These are phyloP conservation scores for Branchellion lobata DNA, from an alignment of 2,888 invertebrate genomes.

Conservation along the genomic window DNA sequence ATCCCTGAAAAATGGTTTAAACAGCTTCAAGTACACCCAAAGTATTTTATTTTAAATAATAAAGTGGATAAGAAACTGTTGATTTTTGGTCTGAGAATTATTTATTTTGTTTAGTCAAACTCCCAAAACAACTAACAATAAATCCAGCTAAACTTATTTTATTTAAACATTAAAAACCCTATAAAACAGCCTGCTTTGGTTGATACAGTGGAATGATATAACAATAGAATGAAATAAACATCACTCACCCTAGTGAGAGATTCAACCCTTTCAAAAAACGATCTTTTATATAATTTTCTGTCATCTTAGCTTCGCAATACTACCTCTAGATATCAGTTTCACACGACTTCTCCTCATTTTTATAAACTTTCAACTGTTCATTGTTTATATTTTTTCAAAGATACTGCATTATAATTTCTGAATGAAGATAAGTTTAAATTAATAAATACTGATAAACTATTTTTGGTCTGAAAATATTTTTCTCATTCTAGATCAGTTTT, in stretches of 20 bases:
- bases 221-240: neutral
- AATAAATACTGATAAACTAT: no score
- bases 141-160: neutral
- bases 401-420: no score
- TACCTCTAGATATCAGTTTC: neutral
- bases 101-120: neutral
- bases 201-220: neutral
- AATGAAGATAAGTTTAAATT: no score
- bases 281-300: neutral
- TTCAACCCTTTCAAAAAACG: neutral
- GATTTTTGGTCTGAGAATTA: no score
- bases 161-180: neutral
- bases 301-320: neutral
- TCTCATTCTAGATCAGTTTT: no score
- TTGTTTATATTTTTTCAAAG: slow-evolving; percentile 13
- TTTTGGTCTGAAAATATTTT: no score
- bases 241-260: neutral
- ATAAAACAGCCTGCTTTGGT: no score
- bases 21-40: no score
- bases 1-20: neutral
- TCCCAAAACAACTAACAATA: no score
- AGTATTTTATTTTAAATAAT: no score
- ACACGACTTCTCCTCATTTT: neutral
- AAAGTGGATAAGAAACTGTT: no score
- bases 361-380: slow-evolving; percentile 12